Evolutionary conservation across 2,888 invertebrate genomes (phyloP).

Genomic region (Quadroppia sp.): DNA sequence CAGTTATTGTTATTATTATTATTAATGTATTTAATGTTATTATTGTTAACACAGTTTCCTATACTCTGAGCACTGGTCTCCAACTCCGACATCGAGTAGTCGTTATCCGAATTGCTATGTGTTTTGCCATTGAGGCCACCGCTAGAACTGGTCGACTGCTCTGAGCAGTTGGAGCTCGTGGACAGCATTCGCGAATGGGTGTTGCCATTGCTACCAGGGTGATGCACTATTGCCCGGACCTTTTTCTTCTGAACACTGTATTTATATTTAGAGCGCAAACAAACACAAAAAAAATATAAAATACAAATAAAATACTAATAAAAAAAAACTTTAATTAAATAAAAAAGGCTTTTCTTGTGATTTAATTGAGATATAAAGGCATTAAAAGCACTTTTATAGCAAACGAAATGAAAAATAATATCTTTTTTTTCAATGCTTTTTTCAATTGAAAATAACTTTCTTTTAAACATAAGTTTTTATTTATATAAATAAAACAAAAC

Average conservation of each 20-base stretch:
- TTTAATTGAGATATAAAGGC: no score
- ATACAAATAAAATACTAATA: no score
- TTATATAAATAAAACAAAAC: no score
- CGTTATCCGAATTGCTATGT: constrained; percentile 44
- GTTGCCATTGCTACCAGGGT: not conserved
- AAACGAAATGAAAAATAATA: no score
- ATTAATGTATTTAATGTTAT: not conserved
- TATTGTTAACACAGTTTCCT: not conserved
- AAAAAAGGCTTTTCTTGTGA: no score
- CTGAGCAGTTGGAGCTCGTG: not conserved
- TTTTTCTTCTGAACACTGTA: constrained; percentile 1
- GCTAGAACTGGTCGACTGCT: not conserved
- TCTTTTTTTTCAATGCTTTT: no score
- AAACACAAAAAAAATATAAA: no score
- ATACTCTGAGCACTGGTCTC: constrained; percentile 15
- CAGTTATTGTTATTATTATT: not conserved
- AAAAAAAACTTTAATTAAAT: no score
- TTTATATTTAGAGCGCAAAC: no score
- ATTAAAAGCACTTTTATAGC: no score
- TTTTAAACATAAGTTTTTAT: no score
- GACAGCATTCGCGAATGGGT: not conserved
- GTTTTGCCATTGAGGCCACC: not conserved
- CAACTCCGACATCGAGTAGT: constrained; percentile 46
- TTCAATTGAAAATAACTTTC: no score
- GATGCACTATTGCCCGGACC: constrained; percentile 36